phyloP scores from a whole-genome alignment of 2,113 vertebrate genomes.

The Austrofundulus limnaeus region DNA sequence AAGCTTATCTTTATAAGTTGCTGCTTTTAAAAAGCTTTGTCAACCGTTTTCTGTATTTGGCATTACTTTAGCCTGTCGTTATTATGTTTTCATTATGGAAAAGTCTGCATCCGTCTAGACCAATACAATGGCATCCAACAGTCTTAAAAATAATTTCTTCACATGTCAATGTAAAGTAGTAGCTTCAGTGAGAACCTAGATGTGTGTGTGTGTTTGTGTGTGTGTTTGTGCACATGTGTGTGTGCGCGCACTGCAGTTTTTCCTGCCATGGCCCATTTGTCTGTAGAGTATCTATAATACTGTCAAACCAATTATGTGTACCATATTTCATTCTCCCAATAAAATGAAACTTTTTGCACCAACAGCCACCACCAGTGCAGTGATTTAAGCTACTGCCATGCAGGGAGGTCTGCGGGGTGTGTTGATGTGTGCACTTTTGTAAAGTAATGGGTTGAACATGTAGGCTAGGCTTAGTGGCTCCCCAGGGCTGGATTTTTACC shows the following conservation, averaged over 20 bases:
- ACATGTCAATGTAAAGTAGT: conserved; percentile 1
- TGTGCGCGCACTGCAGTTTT: conserved; percentile 33
- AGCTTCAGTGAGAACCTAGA: conserved; percentile 22
- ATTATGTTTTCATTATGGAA: neutral
- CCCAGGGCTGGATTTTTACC: conserved; percentile 70
- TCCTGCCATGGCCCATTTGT: conserved; percentile 29
- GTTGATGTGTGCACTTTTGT: conserved; percentile 68
- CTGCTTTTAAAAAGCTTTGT: conserved; percentile 1
- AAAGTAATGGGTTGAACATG: conserved; percentile 73
- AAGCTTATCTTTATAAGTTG: neutral
- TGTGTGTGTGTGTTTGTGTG: neutral
- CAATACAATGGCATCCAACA: conserved; percentile 19
- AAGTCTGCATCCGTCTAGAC: neutral
- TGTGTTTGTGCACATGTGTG: conserved; percentile 23
- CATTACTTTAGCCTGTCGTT: conserved; percentile 2
- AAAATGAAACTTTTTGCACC: conserved; percentile 64
- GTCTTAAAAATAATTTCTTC: conserved; percentile 12
- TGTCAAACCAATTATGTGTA: conserved; percentile 58
- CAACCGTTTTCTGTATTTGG: neutral
- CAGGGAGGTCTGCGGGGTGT: conserved; percentile 58
- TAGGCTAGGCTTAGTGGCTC: conserved; percentile 70
- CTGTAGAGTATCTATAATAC: conserved; percentile 48
- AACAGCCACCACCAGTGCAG: conserved; percentile 47
- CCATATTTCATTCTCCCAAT: conserved; percentile 60
- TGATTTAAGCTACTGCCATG: conserved; percentile 55